A percentile compares a stretch with the other conserved stretches of the same genome.
Conservation (phyloP, 2,113 vertebrate species). For the Crotalus viridis region DNA sequence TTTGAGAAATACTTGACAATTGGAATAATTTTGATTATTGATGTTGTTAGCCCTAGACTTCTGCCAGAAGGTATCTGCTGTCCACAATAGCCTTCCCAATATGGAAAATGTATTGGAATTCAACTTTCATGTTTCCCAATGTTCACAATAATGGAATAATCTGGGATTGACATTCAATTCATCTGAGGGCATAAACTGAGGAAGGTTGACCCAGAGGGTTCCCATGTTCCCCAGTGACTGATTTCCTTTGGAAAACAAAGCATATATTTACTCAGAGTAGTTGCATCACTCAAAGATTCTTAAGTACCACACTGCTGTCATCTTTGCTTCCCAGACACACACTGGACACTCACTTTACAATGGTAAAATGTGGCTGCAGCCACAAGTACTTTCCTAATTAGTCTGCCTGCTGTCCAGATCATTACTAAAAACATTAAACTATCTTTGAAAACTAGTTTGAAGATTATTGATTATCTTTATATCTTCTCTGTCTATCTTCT, state of each 20-base stretch:
- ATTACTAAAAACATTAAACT: neutral
- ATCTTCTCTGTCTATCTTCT: neutral
- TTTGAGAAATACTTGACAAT: neutral
- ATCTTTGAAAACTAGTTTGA: neutral
- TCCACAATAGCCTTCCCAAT: neutral
- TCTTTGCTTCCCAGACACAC: neutral
- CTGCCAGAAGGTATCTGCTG: neutral
- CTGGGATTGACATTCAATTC: neutral
- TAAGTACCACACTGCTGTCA: neutral
- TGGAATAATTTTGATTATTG: neutral
- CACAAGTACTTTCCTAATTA: neutral
- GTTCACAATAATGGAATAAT: neutral
- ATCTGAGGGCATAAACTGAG: neutral
- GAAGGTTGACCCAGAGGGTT: neutral
- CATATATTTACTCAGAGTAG: neutral
- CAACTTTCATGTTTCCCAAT: neutral
- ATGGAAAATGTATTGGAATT: neutral
- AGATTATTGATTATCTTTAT: neutral
- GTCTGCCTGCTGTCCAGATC: neutral
- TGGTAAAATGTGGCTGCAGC: neutral
- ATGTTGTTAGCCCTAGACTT: neutral
- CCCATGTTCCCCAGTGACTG: neutral
- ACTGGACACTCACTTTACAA: neutral
- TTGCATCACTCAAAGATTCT: neutral
- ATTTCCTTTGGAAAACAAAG: neutral